Conservation (phyloP, 2,888 invertebrate species). For the Morpho helenor region DNA sequence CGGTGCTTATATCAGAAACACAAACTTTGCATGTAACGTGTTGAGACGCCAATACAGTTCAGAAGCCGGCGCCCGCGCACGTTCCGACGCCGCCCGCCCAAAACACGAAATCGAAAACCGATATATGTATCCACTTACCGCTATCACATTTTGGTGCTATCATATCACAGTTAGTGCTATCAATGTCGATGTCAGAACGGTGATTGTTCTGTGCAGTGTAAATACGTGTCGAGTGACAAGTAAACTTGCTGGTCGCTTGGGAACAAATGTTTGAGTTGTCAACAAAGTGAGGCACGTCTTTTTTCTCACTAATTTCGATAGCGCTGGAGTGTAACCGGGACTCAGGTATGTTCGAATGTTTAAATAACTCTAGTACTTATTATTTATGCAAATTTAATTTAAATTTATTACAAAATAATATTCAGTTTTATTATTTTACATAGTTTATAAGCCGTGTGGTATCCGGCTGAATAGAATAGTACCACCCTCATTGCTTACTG, state of each 20-base stretch:
- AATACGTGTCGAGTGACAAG: conserved; percentile 38
- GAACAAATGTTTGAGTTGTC: conserved; percentile 61
- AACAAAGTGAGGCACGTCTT: conserved; percentile 46
- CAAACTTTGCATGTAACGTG: conserved; percentile 37
- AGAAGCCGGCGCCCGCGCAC: conserved; percentile 69
- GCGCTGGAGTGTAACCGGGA: conserved; percentile 28
- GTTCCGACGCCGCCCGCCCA: conserved; percentile 71
- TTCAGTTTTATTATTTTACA: too few relatives aligned
- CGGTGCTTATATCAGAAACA: conserved; percentile 43
- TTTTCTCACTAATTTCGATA: conserved; percentile 39
- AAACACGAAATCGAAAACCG: conserved; percentile 29
- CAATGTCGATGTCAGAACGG: conserved; percentile 15
- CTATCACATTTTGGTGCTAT: conserved; percentile 9
- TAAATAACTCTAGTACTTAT: neutral
- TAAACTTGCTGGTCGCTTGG: conserved; percentile 39
- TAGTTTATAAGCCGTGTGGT: too few relatives aligned
- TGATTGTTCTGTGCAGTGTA: conserved; percentile 32
- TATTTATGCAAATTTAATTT: too few relatives aligned
- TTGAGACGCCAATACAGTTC: conserved; percentile 52
- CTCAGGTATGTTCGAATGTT: conserved; percentile 35
- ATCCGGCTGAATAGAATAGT: too few relatives aligned
- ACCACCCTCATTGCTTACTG: too few relatives aligned
- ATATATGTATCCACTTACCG: neutral
- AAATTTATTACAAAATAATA: too few relatives aligned
- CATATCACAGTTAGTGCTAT: conserved; percentile 10